Evolutionary conservation across 2,888 invertebrate species (phyloP), one percentile per base, ranked within the genome.

Genomic region (Clanis bilineata): DNA sequence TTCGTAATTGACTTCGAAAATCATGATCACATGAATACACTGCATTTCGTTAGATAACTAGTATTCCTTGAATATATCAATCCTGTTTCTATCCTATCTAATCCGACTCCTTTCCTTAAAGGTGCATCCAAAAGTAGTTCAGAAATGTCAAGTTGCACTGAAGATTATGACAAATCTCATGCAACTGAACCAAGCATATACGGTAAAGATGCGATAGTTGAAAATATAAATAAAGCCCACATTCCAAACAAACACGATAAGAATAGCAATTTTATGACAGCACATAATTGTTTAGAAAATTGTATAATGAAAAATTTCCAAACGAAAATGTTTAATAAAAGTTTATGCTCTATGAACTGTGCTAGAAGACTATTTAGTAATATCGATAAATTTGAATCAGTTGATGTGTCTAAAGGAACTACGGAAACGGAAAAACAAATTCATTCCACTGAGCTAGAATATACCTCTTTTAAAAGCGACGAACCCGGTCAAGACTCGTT

Each of bases 271-370:
- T 28, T 28, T 3, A 1, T 18, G 1, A 15, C 32, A 32, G 32
- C 0, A 10, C 32, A 10, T 5, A 18, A 32, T 18, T 32, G 51
- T 15, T 32, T 32, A 1, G 51, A 51, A 28, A 51, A 28, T 32
- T 51, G 51, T 32, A 28, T 28, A 28, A 51, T 7, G 32, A 32
- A 32, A 21, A 32, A 32, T 10, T 25, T 64, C 41, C 55, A 62
- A 32, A 22, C 57, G 61, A 54, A 57, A 21, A 23, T 38, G 1
- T 28, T 39, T 25, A 47, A 58, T 28, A 58, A 58, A 10, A 84
- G 84, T 61, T 32, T 83, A 2, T 84, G 81, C 60, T 84, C 84
- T 3, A 80, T 83, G 77, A 73, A 82, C 51, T 85, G 80, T 63
- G 62, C 72, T 4, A 72, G 68, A 21, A 69, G 59, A 23, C 56